Conservation (phyloP, 1,140 invertebrate genomes). For the Diorhabda elongata region DNA sequence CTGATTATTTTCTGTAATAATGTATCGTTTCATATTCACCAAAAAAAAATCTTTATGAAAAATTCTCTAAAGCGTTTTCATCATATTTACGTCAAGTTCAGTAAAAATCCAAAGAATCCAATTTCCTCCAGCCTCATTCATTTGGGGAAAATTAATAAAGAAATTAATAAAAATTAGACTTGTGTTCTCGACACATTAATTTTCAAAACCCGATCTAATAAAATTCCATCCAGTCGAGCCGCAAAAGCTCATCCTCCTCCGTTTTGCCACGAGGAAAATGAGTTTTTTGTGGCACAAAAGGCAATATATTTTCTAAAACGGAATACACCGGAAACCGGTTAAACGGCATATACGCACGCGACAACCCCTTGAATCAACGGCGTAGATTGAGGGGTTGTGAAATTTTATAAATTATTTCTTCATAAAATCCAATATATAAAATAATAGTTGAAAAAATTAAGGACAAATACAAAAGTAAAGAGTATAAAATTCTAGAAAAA, state of each 20-base stretch:
- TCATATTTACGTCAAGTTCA: slow-evolving; percentile 2
- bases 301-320: slow-evolving; percentile 19
- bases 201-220: slow-evolving; percentile 4
- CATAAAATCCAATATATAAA: not conserved
- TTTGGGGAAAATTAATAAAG: not conserved
- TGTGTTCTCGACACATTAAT: slow-evolving; percentile 9
- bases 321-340: slow-evolving; percentile 16
- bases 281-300: slow-evolving; percentile 17
- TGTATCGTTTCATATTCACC: not conserved
- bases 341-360: slow-evolving; percentile 17
- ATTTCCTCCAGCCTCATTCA: not conserved
- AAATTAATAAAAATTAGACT: slow-evolving; percentile 4
- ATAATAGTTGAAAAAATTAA: not conserved
- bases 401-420: not conserved
- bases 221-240: not conserved
- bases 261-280: slow-evolving; percentile 10
- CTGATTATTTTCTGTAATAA: not conserved
- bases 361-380: slow-evolving; percentile 13
- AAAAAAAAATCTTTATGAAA: not conserved
- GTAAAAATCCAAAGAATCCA: slow-evolving; percentile 2
- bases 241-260: slow-evolving; percentile 6
- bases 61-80: not conserved
- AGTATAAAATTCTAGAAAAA: too few species aligned
- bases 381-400: not conserved
- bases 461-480: too few species aligned